Evolutionary conservation across 2,888 invertebrate species (phyloP), one percentile per base, ranked within the genome.

Genomic region (Patella depressa): DNA sequence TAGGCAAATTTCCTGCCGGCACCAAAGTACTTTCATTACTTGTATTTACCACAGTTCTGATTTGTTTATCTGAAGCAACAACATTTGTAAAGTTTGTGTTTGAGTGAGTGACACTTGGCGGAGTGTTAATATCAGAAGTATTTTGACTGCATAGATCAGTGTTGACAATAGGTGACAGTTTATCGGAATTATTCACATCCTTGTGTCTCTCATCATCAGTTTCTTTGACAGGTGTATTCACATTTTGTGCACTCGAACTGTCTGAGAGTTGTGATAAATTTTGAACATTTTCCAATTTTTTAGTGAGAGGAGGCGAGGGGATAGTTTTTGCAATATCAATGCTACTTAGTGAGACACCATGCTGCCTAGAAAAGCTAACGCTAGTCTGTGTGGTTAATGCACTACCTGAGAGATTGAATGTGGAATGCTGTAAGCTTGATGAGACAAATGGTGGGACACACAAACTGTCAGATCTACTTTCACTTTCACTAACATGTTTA

Each of bases 331-430:
- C 19, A 24, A 65, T 24, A 65, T 65, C 65, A 24, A 65, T 24
- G 14, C 65, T 65, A 65, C 19, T 65, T 24, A 65, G 24, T 24
- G 24, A 65, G 14, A 65, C 65, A 65, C 65, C 65, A 65, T 65
- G 65, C 65, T 65, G 65, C 65, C 65, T 19, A 65, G 65, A 65
- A 15, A 24, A 65, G 24, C 65, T 65, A 65, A 65, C 65, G 24
- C 19, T 65, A 65, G 65, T 65, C 65, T 65, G 65, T 65, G 65
- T 65, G 65, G 65, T 65, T 65, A 65, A 65, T 24, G 65, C 24
- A 24, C 65, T 65, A 65, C 65, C 65, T 65, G 65, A 65, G 65
- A 65, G 65, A 24, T 65, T 65, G 24, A 14, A 65, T 65, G 65
- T 65, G 65, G 65, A 65, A 65, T 65, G 65, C 65, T 65, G 65